These are phyloP conservation scores for Trichoplax adhaerens DNA, from an alignment of 37 sponge, comb jelly and placozoan species.

Conservation along the genomic window DNA sequence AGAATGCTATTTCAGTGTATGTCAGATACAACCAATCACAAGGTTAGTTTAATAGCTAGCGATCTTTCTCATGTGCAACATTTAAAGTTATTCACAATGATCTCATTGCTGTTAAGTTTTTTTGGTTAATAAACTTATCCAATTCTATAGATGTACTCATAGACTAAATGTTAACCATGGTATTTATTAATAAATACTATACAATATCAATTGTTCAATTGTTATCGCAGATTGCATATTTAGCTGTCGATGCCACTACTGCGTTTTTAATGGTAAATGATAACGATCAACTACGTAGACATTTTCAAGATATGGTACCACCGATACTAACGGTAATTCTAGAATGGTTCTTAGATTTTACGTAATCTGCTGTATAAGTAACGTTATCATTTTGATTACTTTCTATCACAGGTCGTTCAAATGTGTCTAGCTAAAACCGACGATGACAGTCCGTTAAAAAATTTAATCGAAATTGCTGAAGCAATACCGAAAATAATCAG, in stretches of 20 bases:
- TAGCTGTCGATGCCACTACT: conserved; percentile 48
- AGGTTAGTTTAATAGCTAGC: conserved; percentile 6
- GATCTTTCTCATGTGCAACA: background rate
- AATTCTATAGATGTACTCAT: no score
- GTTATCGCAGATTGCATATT: no score
- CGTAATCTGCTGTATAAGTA: conserved; percentile 1
- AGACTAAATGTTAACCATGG: no score
- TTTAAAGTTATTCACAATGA: no score
- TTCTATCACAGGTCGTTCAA: conserved; percentile 38
- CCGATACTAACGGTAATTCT: conserved; percentile 26
- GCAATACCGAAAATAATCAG: conserved; percentile 71
- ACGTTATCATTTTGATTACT: background rate
- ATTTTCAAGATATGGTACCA: conserved; percentile 43
- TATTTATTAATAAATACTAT: no score
- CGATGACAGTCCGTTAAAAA: conserved; percentile 61
- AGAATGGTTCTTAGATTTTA: conserved; percentile 1
- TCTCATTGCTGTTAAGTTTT: no score
- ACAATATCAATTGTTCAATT: no score
- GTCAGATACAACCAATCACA: background rate
- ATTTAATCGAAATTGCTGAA: conserved; percentile 78
- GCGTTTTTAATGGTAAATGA: conserved; percentile 55
- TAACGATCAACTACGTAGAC: conserved; percentile 4
- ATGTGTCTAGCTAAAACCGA: conserved; percentile 31
- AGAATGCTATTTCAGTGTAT: conserved; percentile 43
- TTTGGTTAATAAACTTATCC: no score